Evolutionary conservation across 2,797 vertebrate species (phyloP).

Genomic region (Semaprochilodus insignis): DNA sequence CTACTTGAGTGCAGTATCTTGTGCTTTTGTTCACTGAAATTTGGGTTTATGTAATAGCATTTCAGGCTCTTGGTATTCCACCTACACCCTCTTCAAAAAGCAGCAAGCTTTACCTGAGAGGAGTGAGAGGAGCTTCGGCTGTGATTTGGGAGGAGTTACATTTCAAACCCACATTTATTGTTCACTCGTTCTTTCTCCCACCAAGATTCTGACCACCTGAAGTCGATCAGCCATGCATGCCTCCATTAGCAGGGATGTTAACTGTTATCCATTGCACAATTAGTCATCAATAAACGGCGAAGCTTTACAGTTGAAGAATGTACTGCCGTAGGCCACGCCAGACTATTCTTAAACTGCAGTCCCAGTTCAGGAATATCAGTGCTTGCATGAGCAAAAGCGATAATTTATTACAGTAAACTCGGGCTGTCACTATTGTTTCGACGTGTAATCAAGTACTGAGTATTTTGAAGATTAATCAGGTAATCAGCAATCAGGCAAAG

Average conservation of each 20-base stretch:
- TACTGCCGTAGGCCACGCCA: background rate
- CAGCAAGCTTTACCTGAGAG: conserved; percentile 52
- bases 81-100: conserved; percentile 62
- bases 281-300: background rate
- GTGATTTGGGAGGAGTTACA: conserved; percentile 20
- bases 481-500: background rate
- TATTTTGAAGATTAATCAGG: background rate
- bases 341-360: background rate
- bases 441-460: background rate
- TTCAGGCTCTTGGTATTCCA: conserved; percentile 47
- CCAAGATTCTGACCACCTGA: conserved; percentile 1
- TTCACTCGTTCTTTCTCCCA: conserved; percentile 25
- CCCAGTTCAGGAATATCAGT: too few relatives aligned
- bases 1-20: conserved; percentile 53
- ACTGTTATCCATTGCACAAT: background rate
- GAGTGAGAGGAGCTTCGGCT: conserved; percentile 19
- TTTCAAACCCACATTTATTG: conserved; percentile 30
- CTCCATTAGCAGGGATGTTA: background rate
- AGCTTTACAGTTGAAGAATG: background rate
- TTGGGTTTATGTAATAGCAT: conserved; percentile 64
- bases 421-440: background rate
- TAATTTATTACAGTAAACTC: background rate
- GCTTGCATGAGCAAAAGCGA: background rate
- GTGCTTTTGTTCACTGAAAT: conserved; percentile 57
- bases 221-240: background rate